Evolutionary conservation across 2,113 vertebrate genomes (phyloP).

Genomic region (Bubo bubo): DNA sequence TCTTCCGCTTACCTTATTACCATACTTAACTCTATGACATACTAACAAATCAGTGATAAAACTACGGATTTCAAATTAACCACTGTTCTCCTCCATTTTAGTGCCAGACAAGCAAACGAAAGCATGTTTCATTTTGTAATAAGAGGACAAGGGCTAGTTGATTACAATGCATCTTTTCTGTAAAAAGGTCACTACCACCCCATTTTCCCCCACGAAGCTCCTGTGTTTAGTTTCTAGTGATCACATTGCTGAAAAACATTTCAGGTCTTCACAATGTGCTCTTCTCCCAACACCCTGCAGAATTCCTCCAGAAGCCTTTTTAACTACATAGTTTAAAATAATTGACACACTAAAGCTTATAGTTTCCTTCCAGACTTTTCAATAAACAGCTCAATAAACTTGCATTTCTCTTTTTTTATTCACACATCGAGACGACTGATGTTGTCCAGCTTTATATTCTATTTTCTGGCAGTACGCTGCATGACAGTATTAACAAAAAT

Average conservation of each 20-base stretch:
- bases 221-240: not conserved
- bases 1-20: not conserved
- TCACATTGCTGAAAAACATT: not conserved
- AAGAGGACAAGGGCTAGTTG: not conserved
- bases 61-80: not conserved
- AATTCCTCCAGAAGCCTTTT: slow-evolving; percentile 2
- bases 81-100: not conserved
- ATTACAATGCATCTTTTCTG: not conserved
- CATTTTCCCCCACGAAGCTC: not conserved
- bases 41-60: not conserved
- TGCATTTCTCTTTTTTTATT: not conserved
- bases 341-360: not conserved
- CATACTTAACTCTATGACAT: not conserved
- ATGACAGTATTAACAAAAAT: not conserved
- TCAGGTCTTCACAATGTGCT: not conserved
- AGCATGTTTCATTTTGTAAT: not conserved
- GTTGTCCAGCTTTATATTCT: not conserved
- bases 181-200: not conserved
- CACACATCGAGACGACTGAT: not conserved
- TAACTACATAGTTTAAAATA: not conserved
- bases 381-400: not conserved
- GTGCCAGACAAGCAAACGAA: not conserved
- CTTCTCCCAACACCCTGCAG: not conserved
- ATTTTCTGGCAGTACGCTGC: not conserved
- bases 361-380: not conserved